Base-by-base conservation (phyloP, 2,888 invertebrate genomes). In the Horisme vitalbata region DNA sequence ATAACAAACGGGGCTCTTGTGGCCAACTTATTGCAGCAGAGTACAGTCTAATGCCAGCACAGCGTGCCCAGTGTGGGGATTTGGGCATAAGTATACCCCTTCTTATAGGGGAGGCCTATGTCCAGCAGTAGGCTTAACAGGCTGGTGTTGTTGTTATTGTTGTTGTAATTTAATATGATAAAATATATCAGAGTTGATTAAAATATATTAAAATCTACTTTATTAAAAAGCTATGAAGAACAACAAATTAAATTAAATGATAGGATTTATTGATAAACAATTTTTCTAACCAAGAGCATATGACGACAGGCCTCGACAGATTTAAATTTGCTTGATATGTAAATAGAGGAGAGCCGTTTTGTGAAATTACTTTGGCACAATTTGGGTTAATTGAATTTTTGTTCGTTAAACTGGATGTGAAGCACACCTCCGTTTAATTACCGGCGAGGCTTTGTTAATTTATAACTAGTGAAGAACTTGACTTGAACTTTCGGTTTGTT, bases 351-450 rank as follows among this genome's bases (percentile, higher is more conserved):
- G 61, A 58, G 33, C 27, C 34, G 62, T 68, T 74, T 77, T 75
- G 65, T 77, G 78, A 83, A 81, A 81, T 73, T 71, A 72, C 71
- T 72, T 41, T 71, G 74, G 76, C 69, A 75, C 73, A 80, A 83
- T 80, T 82, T 78, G 68, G 79, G 79, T 78, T 83, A 84, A 85
- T 83, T 83, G 79, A 84, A 83, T 86, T 86, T 84, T 86, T 82
- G 76, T 81, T 77, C 79, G 73, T 79, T 78, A 79, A 81, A 75
- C 74, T 79, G 71, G 59, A 83, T 78, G 78, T 78, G 78, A 78
- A 80, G 76, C 77, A 81, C 83, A 84, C 83, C 85, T 83, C 73
- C 68, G 72, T 71, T 85, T 83, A 87, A 87, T 87, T 85, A 86
- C 81, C 65, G 70, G 69, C 74, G 76, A 79, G 81, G 83, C 83